Conservation (phyloP, 2,797 vertebrate genomes). For the Sebastes vulpes region DNA sequence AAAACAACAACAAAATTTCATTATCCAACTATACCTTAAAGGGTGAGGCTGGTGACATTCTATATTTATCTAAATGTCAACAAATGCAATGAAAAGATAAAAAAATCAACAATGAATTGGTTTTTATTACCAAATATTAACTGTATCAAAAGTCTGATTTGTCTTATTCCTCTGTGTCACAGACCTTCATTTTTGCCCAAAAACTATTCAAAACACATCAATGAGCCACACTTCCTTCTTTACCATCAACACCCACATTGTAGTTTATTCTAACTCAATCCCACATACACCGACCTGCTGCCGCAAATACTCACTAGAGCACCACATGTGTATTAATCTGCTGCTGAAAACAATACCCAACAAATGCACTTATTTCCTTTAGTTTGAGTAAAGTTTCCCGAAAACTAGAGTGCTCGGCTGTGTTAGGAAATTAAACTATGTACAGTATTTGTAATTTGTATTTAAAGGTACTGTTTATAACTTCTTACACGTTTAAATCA, state of each 20-base stretch:
- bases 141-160: neutral
- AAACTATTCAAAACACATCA: neutral
- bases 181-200: no score
- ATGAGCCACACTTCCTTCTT: neutral
- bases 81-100: neutral
- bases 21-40: neutral
- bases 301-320: neutral
- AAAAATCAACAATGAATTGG: neutral
- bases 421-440: neutral
- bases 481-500: no score
- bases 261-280: neutral
- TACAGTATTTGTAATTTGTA: neutral
- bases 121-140: neutral
- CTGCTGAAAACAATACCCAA: neutral
- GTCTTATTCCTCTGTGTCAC: no score
- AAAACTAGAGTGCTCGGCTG: neutral
- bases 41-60: neutral
- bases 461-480: neutral
- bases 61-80: neutral
- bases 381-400: neutral
- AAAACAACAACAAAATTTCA: neutral
- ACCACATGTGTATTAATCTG: neutral
- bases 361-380: neutral
- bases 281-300: neutral
- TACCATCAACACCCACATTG: neutral